Percentiles rank a stretch among this genome's conserved stretches.
These are phyloP conservation scores for Nyctibius grandis DNA, from an alignment of 2,797 vertebrate genomes.

Conservation along the genomic window DNA sequence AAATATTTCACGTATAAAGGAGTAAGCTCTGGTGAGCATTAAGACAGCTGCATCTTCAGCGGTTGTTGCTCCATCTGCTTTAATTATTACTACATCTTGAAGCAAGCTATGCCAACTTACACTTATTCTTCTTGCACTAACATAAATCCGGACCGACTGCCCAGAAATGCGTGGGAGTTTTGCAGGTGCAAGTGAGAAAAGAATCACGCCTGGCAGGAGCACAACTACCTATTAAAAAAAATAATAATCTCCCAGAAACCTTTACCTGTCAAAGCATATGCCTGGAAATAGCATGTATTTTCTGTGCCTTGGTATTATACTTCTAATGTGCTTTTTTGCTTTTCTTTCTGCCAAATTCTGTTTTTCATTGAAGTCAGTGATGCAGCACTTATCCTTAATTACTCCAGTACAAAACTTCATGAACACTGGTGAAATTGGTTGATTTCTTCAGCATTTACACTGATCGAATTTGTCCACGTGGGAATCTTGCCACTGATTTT, in stretches of 20 bases:
- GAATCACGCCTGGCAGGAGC: background rate
- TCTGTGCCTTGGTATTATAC: constrained; percentile 28
- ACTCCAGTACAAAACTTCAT: background rate
- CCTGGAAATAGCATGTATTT: constrained; percentile 38
- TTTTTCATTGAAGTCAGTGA: constrained; percentile 50
- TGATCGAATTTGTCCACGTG: background rate
- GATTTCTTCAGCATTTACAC: background rate
- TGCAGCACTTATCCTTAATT: background rate
- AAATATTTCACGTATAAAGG: background rate
- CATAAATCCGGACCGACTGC: background rate
- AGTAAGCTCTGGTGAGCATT: background rate
- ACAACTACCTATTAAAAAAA: background rate
- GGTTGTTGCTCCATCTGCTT: background rate
- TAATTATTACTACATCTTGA: background rate
- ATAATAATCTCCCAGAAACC: background rate
- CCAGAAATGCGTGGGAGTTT: background rate
- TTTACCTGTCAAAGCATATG: constrained; percentile 30
- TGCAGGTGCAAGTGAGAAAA: background rate
- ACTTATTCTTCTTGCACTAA: background rate
- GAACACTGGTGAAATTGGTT: background rate
- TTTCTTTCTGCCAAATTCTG: constrained; percentile 23
- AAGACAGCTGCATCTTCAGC: background rate
- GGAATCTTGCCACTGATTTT: constrained; percentile 35
- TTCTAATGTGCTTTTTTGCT: background rate
- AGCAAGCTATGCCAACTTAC: background rate